Conservation (phyloP, 2,797 vertebrate genomes). For the Aulostomus chinensis region DNA sequence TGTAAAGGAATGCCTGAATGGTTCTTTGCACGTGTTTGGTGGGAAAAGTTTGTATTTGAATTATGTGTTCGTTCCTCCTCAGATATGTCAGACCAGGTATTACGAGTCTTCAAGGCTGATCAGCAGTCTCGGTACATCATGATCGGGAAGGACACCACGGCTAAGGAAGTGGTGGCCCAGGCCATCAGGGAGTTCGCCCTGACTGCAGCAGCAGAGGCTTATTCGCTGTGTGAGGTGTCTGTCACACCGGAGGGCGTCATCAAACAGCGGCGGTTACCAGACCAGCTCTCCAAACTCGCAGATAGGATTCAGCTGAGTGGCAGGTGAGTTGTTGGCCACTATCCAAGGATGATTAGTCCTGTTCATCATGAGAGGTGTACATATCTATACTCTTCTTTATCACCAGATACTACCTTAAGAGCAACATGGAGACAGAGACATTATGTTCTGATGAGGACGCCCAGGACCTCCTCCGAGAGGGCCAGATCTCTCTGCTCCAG, state of each 20-base stretch:
- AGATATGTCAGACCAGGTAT: slow-evolving; percentile 97
- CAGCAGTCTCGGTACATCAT: slow-evolving; percentile 99
- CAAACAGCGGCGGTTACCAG: slow-evolving; percentile 94
- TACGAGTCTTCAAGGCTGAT: slow-evolving; percentile 97
- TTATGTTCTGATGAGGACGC: slow-evolving; percentile 97
- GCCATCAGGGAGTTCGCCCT: slow-evolving; percentile 96
- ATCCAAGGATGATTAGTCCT: too few relatives aligned
- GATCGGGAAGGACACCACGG: slow-evolving; percentile 98
- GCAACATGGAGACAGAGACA: slow-evolving; percentile 99
- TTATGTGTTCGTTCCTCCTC: slow-evolving; percentile 1
- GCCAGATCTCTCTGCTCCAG: slow-evolving; percentile 92
- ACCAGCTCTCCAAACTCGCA: slow-evolving; percentile 97
- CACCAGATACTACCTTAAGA: slow-evolving; percentile 95
- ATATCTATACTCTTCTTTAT: not conserved
- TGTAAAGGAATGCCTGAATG: too few relatives aligned
- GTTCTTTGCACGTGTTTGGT: too few relatives aligned
- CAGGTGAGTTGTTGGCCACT: slow-evolving; percentile 78
- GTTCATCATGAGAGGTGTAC: not conserved
- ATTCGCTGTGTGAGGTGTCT: slow-evolving; percentile 95
- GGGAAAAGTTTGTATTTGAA: too few relatives aligned
- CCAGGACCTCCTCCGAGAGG: slow-evolving; percentile 93
- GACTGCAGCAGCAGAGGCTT: slow-evolving; percentile 90
- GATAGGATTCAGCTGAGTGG: slow-evolving; percentile 97
- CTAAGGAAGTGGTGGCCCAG: slow-evolving; percentile 96
- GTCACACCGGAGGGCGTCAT: slow-evolving; percentile 98